These are phyloP conservation scores for Dasyurus viverrinus DNA, from an alignment of 2,113 vertebrate genomes.

Conservation along the genomic window DNA sequence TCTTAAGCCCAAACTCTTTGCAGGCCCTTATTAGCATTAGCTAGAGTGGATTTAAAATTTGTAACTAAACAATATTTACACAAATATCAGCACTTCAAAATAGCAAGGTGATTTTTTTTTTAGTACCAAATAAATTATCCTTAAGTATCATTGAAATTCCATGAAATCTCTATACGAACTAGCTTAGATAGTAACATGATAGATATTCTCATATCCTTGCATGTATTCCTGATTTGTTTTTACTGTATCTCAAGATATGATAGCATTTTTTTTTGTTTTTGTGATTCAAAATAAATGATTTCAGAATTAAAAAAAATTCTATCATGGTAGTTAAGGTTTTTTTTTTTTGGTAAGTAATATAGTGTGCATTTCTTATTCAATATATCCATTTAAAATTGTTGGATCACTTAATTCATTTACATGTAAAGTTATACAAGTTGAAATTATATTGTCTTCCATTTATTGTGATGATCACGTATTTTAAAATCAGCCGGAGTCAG, in stretches of 20 bases:
- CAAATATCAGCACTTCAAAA: background rate
- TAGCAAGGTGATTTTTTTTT: background rate
- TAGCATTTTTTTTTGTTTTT: background rate
- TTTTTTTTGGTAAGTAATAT: background rate
- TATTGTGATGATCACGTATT: too few species aligned
- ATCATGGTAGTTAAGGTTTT: background rate
- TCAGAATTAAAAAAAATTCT: background rate
- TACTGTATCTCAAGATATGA: background rate
- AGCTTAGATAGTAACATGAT: background rate
- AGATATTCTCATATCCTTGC: background rate
- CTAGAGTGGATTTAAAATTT: background rate
- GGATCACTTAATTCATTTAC: background rate
- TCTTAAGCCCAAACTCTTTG: background rate
- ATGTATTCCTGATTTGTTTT: background rate
- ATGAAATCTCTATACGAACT: background rate
- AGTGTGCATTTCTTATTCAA: background rate
- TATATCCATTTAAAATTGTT: background rate
- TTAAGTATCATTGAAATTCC: background rate
- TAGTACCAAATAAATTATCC: background rate
- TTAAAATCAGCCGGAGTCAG: too few species aligned
- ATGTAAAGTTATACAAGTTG: background rate
- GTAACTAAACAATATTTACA: background rate
- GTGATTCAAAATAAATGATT: background rate
- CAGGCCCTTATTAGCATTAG: background rate
- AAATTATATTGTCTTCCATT: background rate